Evolutionary conservation across 2,797 vertebrate genomes (phyloP), one percentile per base, ranked within the genome.

Genomic region (Poeciliopsis infans): DNA sequence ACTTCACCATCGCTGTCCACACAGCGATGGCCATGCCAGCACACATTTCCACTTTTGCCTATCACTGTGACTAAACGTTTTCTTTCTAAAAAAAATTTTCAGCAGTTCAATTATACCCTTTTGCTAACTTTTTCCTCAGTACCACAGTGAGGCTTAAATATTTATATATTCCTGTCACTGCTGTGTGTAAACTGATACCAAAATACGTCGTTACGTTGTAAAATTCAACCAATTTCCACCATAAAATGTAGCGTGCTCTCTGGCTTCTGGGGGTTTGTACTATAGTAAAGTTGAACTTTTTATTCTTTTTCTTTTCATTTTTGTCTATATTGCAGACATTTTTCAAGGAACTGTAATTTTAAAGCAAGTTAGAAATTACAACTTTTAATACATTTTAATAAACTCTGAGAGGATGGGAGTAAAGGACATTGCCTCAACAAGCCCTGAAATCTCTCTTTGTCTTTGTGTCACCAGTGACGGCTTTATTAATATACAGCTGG

Each of bases 361-460:
- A 43, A 84, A 70, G 39, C 80, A 85, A 33, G 53, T 69, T 12
- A 12, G 59, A 86, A 85, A 85, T 79, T 80, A 79, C 57, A 86
- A 74, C 76, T 87, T 46, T 81, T 79, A 77, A 87, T 90, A 53
- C 74, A 83, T 87, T 82, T 81, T 85, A 86, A 83, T 87, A 36
- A 51, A 81, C 66, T 80, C 66, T 83, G 75, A 81, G 39, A 72
- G 64, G 79, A 79, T 76, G 61, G 73, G 66, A 78, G 64, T 72
- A 78, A 78, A 74, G 69, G 77, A 75, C 80, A 68, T 87, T 28
- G 78, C 82, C 85, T 86, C 78, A 77, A 81, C 87, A 87, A 68
- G 84, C 82, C 82, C 86, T 68, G n/a, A 76, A 45, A 85, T 66
- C 80, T 53, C 69, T 71, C 55, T 61, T 45, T 77, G 39, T 49